phyloP scores from a whole-genome alignment of 2,113 vertebrate species.

The Onychostruthus taczanowskii region DNA sequence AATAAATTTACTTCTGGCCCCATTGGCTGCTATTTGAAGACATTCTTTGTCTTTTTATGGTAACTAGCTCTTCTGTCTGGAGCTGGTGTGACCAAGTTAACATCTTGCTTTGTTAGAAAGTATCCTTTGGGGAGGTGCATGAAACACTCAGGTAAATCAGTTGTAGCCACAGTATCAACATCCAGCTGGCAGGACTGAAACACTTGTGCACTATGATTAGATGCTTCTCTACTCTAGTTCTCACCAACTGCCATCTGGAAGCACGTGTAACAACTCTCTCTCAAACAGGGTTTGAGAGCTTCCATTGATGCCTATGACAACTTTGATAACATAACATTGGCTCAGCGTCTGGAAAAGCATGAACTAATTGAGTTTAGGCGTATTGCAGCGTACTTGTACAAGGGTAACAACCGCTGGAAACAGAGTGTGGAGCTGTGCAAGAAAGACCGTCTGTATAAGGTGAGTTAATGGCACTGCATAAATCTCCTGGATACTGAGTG shows the following conservation, averaged over 20 bases:
- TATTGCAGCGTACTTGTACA: slow-evolving; percentile 89
- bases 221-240: background rate
- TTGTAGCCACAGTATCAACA: background rate
- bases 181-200: background rate
- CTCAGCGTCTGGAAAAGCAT: slow-evolving; percentile 87
- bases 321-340: slow-evolving; percentile 87
- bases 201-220: background rate
- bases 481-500: background rate
- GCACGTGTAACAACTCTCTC: background rate
- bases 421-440: slow-evolving; percentile 93
- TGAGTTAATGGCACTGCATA: background rate
- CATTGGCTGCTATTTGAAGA: background rate
- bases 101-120: background rate
- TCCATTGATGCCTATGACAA: slow-evolving; percentile 90
- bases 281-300: slow-evolving; percentile 82
- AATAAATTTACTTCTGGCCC: background rate
- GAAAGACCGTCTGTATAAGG: slow-evolving; percentile 91
- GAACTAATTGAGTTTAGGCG: slow-evolving; percentile 89
- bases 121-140: background rate
- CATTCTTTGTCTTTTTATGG: background rate
- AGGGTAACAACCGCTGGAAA: slow-evolving; percentile 88
- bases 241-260: background rate
- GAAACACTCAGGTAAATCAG: background rate
- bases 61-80: background rate
- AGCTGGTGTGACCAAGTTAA: background rate